Evolutionary conservation across 2,797 vertebrate species (phyloP), one percentile per base, ranked within the genome.

Genomic region (Sebastes kiyomatsui): DNA sequence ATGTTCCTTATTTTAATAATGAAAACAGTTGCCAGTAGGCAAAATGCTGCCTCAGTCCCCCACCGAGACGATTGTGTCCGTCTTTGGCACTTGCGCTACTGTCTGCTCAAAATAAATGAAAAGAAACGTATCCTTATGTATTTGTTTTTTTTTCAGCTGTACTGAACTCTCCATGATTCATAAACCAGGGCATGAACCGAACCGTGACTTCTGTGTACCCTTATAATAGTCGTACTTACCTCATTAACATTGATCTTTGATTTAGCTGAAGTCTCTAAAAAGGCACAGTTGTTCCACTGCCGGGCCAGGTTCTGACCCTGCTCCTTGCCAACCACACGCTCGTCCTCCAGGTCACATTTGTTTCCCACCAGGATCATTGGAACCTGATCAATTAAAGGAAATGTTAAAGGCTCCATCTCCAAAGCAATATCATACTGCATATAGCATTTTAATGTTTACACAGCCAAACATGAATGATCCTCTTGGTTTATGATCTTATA

Each of bases 211-310:
- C 3, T 7, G n/a, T 72, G n/a, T 62, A 32, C 25, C 46, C n/a
- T 25, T 2, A 28, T 2, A n/a, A 5, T 13, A 54, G 10, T 1
- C 1, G 7, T 5, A 66, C 87, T 92, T 70, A 98, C 99, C 97
- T 99, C 99, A 49, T 99, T 99, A 95, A 99, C 98, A 22, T 99
- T 99, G 97, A 99, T 99, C 97, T 99, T 99, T 82, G 98, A 99
- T 96, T 99, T 99, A 83, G 99, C 98, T 85, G 98, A 99, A 7
- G 99, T 98, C 96, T 99, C 99, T 98, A 99, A 96, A 96, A 99
- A 99, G 98, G 98, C 98, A 98, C 98, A 99, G 97, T 98, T 99
- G 97, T 96, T 97, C 98, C 99, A 99, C 95, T 99, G 99, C 89
- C 98, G 96, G 90, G 98, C 98, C 95, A 99, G 94, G 93, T 97